Evolutionary conservation across 2,888 invertebrate species (phyloP), one percentile per base, ranked within the genome.

Genomic region (Drosophila monieri): DNA sequence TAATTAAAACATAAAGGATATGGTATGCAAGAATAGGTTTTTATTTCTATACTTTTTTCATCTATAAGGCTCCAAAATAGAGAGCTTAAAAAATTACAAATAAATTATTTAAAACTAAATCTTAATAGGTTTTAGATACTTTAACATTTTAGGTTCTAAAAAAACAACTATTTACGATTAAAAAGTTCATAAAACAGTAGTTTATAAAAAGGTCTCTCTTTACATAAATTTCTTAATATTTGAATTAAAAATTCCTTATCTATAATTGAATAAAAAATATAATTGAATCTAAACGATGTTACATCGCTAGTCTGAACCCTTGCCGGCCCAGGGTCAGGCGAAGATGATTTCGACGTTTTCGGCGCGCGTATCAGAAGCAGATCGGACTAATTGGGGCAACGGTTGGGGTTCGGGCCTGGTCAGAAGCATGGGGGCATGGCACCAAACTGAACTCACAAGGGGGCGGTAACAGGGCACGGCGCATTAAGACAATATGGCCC

Each of bases 281-380:
- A 23, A 6, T 6, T 12, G 6, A 44, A n/a, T n/a, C n/a, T n/a
- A n/a, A 12, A n/a, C 10, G 12, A 32, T 32, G 35, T 35, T 35
- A 14, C 69, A 60, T 43, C 47, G 49, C 53, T 66, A 61, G 39
- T 25, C 44, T 21, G 65, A 62, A 66, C 76, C 55, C 53, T 64
- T 61, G 5, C 1, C 48, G 73, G 35, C 47, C 62, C 66, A 53
- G 56, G 67, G 61, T 76, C 60, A 59, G 37, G 56, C 41, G 35
- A 43, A 49, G 73, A 53, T 48, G 56, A 35, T 71, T 80, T 49
- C 78, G 59, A 51, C 30, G 52, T 65, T 76, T 85, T 77, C 72
- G 78, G 78, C 75, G 78, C 86, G 89, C 89, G 80, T 89, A 91
- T 90, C 91, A 91, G 91, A 91, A 91, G 91, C 91, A 89, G 81